Base-by-base conservation (phyloP, 2,888 invertebrate genomes). In the Ormia ochracea region DNA sequence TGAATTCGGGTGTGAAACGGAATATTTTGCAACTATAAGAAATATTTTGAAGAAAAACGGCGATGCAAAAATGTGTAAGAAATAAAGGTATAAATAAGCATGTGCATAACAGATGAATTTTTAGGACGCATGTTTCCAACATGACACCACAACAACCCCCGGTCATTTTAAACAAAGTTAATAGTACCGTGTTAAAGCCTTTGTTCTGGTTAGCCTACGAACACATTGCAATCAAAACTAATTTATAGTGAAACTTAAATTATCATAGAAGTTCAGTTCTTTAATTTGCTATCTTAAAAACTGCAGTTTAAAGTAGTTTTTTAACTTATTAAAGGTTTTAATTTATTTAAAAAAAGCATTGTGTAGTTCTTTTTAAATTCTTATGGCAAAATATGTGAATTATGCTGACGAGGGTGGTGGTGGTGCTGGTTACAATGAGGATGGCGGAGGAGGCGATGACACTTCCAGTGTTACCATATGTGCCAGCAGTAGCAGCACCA, bases 401-500 rank as follows among this genome's bases (percentile, higher is more conserved):
- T 73, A 76, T 38, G 68, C 72, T 5, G 72, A 73, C 45, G 74
- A 75, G 4, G 66, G 59, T 4, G 75, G 66, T 17, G 70, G 70
- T 3, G 79, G 43, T n/a, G 65, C 50, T 19, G 58, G 52, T n/a
- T n/a, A n/a, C 26, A 56, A 54, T 58, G 74, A 21, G 17, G 65
- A 58, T 48, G 74, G 68, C 21, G 78, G 66, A 12, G 70, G 63
- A 33, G 79, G 70, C n/a, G 79, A 80, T 31, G 80, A 80, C 72
- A 68, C 72, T 45, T 80, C 80, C 50, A 80, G 80, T 43, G 68
- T 80, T 76, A 80, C 80, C 50, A 76, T 80, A 80, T 76, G 76
- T 41, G 58, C 59, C 19, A 78, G 72, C 56, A 61, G 70, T 48
- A 63, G 31, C 59, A 69, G 73, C 31, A 78, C 61, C 52, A 61